Percentiles rank a stretch among this genome's conserved stretches.
Conservation (phyloP, 2,888 invertebrate species). For the Erebia ligea region DNA sequence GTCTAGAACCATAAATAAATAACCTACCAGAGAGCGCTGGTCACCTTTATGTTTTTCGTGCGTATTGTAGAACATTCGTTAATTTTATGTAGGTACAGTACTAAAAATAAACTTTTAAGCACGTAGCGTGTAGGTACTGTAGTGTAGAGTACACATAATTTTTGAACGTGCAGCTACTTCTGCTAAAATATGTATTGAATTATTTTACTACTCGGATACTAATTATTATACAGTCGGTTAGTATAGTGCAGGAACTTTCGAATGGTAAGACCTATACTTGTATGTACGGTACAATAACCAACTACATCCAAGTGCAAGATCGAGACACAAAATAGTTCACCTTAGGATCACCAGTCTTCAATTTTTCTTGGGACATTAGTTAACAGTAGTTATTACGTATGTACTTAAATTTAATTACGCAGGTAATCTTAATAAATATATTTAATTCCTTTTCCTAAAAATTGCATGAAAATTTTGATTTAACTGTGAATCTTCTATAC, state of each 20-base stretch:
- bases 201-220: slow-evolving; percentile 5
- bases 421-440: too few species aligned
- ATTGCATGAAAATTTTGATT: not conserved
- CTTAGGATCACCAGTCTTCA: not conserved
- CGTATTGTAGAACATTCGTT: slow-evolving; percentile 4
- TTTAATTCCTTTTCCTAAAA: not conserved
- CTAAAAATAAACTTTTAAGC: slow-evolving; percentile 22
- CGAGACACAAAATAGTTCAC: slow-evolving; percentile 1
- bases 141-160: slow-evolving; percentile 9
- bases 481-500: too few species aligned
- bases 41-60: not conserved
- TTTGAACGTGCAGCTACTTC: slow-evolving; percentile 10
- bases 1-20: not conserved
- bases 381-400: not conserved
- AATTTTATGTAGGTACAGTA: not conserved
- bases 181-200: slow-evolving; percentile 6
- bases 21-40: not conserved
- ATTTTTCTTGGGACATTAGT: not conserved
- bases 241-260: not conserved
- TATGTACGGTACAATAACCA: slow-evolving; percentile 4
- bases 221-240: not conserved
- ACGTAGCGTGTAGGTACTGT: slow-evolving; percentile 7
- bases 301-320: not conserved
- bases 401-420: too few species aligned
- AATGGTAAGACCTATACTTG: slow-evolving; percentile 8